Conservation (phyloP, 2,797 vertebrate species). For the Protonibea diacanthus region DNA sequence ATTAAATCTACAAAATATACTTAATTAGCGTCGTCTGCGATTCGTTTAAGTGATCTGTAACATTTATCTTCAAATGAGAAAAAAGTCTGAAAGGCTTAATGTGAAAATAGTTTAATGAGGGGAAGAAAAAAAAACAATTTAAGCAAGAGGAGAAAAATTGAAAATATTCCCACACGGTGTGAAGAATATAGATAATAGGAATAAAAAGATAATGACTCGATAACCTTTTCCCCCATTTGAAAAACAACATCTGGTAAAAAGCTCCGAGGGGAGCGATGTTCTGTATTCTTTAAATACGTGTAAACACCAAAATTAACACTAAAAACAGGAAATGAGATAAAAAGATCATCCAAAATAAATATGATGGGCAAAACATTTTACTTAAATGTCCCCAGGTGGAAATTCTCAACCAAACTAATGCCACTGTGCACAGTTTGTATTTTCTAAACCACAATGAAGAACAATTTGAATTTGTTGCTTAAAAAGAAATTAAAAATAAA, state of each 20-base stretch:
- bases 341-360: not conserved
- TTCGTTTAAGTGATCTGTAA: constrained; percentile 62
- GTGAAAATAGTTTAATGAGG: constrained; percentile 63
- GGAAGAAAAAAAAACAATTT: constrained; percentile 29
- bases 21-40: constrained; percentile 50
- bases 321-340: no score
- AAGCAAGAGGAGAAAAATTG: constrained; percentile 28
- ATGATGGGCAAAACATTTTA: not conserved
- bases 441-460: no score
- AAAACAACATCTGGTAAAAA: constrained; percentile 17
- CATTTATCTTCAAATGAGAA: constrained; percentile 46
- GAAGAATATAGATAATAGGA: constrained; percentile 22
- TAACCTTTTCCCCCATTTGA: constrained; percentile 8
- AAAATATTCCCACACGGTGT: constrained; percentile 29
- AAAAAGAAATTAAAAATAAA: no score
- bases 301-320: constrained; percentile 7
- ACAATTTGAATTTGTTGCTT: no score
- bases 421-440: no score
- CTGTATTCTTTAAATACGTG: constrained; percentile 1
- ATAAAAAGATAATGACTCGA: constrained; percentile 26
- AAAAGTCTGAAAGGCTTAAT: constrained; percentile 49
- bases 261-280: not conserved
- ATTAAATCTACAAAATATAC: constrained; percentile 44
- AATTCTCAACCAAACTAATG: not conserved
- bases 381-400: not conserved